Conservation (phyloP, 2,797 vertebrate species). For the Dallia pectoralis region DNA sequence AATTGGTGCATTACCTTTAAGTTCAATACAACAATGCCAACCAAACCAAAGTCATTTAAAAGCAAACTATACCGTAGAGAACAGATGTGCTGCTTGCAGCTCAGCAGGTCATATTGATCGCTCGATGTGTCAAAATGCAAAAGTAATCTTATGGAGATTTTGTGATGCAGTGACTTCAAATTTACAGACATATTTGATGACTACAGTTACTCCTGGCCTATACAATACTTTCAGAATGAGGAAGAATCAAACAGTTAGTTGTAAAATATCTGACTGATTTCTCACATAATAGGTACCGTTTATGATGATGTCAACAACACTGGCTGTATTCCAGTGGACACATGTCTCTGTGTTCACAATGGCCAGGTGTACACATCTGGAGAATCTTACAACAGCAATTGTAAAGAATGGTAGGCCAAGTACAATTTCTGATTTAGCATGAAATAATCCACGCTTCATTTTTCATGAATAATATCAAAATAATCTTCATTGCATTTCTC, state of each 20-base stretch:
- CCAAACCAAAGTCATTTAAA: no score
- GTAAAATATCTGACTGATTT: not conserved
- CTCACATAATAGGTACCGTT: slow-evolving; percentile 58
- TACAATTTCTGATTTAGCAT: not conserved
- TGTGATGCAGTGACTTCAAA: no score
- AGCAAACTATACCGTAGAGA: no score
- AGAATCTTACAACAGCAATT: slow-evolving; percentile 53
- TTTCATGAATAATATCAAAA: not conserved
- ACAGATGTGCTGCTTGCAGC: no score
- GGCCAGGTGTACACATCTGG: slow-evolving; percentile 57
- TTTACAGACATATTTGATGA: no score
- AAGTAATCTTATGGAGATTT: no score
- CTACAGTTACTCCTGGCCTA: no score
- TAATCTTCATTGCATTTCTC: not conserved
- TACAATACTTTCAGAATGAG: not conserved
- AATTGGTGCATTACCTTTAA: no score
- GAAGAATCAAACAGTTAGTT: not conserved
- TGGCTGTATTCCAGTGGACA: slow-evolving; percentile 59
- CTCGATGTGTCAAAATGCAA: no score
- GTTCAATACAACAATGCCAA: no score
- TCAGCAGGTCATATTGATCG: no score
- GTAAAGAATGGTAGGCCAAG: slow-evolving; percentile 65
- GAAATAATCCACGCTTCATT: not conserved
- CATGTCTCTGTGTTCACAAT: slow-evolving; percentile 68
- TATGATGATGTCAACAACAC: slow-evolving; percentile 63